Evolutionary conservation across 2,797 vertebrate species (phyloP).

Genomic region (Tenualosa thibaudeaui): DNA sequence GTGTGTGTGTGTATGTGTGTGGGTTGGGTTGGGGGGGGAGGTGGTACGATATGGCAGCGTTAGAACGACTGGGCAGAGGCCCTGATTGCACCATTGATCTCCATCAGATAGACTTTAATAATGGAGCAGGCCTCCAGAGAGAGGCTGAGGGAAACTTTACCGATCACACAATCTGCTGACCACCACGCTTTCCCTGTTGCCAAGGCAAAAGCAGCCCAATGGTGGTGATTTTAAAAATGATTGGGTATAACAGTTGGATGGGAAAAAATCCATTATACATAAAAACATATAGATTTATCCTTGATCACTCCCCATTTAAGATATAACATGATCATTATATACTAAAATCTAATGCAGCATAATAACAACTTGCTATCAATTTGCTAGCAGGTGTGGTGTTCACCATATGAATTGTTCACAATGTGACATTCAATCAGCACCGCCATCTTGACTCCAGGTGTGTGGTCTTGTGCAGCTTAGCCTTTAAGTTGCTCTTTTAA

Average conservation of each 20-base stretch:
- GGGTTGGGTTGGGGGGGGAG: background rate
- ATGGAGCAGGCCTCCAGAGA: conserved; percentile 14
- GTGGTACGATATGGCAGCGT: background rate
- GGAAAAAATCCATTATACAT: background rate
- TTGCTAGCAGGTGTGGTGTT: background rate
- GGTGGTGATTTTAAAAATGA: background rate
- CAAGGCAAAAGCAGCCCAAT: background rate
- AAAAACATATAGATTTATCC: background rate
- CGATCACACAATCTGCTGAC: conserved; percentile 30
- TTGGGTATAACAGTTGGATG: background rate
- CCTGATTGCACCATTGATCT: conserved; percentile 47
- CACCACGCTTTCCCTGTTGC: background rate
- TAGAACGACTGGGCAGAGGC: background rate
- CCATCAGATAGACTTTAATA: conserved; percentile 36
- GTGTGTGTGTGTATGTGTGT: background rate
- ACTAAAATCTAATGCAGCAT: background rate
- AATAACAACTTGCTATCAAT: background rate
- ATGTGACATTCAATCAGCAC: background rate
- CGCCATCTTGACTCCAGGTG: background rate
- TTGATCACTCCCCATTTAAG: background rate
- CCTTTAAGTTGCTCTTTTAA: background rate
- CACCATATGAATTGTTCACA: background rate
- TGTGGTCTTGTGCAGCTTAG: background rate
- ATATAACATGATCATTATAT: background rate
- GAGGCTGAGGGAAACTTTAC: background rate